Conservation (phyloP, 2,113 vertebrate species). For the Chiloscyllium plagiosum region DNA sequence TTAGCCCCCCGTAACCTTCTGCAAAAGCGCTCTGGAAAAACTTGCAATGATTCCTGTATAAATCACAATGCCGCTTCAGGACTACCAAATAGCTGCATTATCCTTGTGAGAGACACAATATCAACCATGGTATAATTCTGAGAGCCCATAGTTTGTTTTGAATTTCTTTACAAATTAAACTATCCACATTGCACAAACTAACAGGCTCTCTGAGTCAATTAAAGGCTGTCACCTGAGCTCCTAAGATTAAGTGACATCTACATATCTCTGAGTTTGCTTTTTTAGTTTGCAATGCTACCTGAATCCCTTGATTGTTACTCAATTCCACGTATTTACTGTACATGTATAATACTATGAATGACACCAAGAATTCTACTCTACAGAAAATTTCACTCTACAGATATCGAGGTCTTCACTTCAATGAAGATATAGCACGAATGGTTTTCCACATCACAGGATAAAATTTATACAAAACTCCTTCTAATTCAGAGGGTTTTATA, state of each 20-base stretch:
- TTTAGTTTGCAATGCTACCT: not conserved
- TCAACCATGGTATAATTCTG: not conserved
- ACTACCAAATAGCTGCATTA: not conserved
- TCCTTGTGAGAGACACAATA: not conserved
- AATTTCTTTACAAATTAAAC: not conserved
- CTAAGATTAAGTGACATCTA: not conserved
- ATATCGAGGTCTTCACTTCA: not conserved
- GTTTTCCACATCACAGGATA: not conserved
- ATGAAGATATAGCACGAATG: not conserved
- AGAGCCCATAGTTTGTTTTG: not conserved
- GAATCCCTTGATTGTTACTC: not conserved
- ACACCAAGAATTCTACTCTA: not conserved
- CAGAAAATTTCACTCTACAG: not conserved
- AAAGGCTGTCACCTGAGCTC: not conserved
- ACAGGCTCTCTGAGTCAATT: not conserved
- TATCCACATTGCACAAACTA: not conserved
- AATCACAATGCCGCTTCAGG: not conserved
- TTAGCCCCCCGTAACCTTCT: not conserved
- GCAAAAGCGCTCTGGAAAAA: not conserved
- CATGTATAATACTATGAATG: not conserved
- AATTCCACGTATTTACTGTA: not conserved
- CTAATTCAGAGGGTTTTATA: not conserved
- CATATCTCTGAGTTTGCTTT: not conserved
- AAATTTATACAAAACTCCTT: not conserved
- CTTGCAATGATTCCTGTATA: not conserved